Conservation (phyloP, 2,888 invertebrate species). For the Tuberolachnus salignus region DNA sequence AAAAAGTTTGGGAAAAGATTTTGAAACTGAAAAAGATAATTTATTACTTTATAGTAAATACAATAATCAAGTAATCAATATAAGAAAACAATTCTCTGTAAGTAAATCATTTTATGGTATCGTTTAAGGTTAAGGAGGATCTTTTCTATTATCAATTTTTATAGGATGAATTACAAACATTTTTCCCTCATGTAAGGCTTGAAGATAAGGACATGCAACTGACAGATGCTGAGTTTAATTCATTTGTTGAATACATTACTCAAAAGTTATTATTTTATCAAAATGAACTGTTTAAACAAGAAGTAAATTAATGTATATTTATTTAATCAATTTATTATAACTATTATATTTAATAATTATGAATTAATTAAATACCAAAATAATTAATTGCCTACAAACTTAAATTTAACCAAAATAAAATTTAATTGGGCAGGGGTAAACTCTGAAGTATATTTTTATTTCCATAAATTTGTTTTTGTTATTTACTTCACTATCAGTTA, state of each 20-base stretch:
- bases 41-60: constrained; percentile 41
- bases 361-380: too few relatives aligned
- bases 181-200: constrained; percentile 76
- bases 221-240: constrained; percentile 73
- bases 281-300: constrained; percentile 75
- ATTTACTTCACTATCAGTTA: too few relatives aligned
- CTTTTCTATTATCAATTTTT: constrained; percentile 61
- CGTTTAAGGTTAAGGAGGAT: constrained; percentile 21
- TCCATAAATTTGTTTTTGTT: too few relatives aligned
- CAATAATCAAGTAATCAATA: constrained; percentile 36
- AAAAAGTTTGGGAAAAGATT: constrained; percentile 34
- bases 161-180: constrained; percentile 71
- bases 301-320: constrained; percentile 63
- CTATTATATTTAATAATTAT: too few relatives aligned
- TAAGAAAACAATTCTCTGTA: constrained; percentile 40
- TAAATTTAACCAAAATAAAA: too few relatives aligned
- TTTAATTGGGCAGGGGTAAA: too few relatives aligned
- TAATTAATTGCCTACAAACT: too few relatives aligned
- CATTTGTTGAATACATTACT: constrained; percentile 80
- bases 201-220: constrained; percentile 70
- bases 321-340: background rate
- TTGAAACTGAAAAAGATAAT: constrained; percentile 31
- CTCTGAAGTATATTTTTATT: too few relatives aligned
- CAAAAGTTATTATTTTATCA: constrained; percentile 77
- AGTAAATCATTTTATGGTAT: background rate